Base-by-base conservation (phyloP, 2,113 vertebrate genomes). In the Pleuronectes platessa region DNA sequence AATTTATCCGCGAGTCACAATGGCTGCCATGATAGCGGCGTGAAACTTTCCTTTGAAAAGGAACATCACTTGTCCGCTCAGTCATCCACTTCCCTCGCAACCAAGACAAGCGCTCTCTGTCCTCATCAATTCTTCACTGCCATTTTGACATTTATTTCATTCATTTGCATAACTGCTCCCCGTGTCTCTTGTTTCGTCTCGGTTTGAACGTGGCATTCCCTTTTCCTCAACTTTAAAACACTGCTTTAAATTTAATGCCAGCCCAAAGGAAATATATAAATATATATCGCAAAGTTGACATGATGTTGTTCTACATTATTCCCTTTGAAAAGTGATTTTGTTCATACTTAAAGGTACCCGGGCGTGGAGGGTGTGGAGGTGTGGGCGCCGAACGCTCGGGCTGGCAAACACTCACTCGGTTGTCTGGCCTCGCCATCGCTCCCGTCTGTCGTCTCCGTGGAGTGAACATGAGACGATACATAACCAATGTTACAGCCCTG, bases 1-100 rank as follows among this genome's bases (percentile, higher is more conserved):
- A 98, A 97, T 97, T 95, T 92, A 97, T 97, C 94, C 90, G 81
- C 88, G 90, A 95, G 95, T 96, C 95, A 92, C 95, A 93, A 94
- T 93, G 84, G 94, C 94, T 92, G 90, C 93, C 85, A 90, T 90
- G 93, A 95, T 94, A 92, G 88, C 92, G 88, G 93, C 91, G 93
- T 94, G 94, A 95, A 96, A 95, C 76, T 93, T 93, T 92, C 84
- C 92, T 94, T 95, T 96, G 95, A 94, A 96, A 95, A 93, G 62
- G 75, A 89, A 81, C 78, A 87, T 89, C 93, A 85, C 89, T 88
- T 89, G 92, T 93, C 93, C 92, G 88, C 84, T 79, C 75, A 60
- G 78, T 89, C 86, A 76, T 84, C 71, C 62, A 20, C 82, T 80
- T 78, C 80, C 80, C 84, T 90, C 73, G 42, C 83, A 88, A 86